Evolutionary conservation across 2,113 vertebrate genomes (phyloP).

Genomic region (Phylloscopus whistleri): DNA sequence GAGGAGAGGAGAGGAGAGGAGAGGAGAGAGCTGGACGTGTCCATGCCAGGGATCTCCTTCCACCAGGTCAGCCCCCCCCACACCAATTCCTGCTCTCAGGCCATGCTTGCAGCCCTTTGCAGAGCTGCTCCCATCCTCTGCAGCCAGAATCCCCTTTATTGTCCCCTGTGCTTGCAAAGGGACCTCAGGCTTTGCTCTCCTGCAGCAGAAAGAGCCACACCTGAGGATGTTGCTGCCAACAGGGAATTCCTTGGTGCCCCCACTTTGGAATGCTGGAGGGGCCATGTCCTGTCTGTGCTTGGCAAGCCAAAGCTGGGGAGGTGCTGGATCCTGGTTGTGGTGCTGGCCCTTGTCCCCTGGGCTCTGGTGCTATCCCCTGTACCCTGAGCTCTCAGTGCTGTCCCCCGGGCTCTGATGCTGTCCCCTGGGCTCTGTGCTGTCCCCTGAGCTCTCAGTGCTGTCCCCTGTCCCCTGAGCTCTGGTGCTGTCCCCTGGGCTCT

Average conservation of each 20-base stretch:
- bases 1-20: no score
- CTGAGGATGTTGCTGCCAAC: fast-evolving
- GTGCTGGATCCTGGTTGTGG: background rate
- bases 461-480: background rate
- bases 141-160: background rate
- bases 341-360: background rate
- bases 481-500: background rate
- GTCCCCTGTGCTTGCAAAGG: background rate
- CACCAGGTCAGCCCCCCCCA: no score
- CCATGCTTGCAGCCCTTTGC: background rate
- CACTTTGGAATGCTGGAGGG: background rate
- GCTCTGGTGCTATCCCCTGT: no score
- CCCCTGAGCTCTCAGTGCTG: background rate
- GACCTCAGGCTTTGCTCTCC: background rate
- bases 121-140: background rate
- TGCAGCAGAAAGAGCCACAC: fast-evolving
- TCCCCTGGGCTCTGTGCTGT: background rate
- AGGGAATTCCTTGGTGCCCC: fast-evolving
- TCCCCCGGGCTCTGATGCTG: background rate
- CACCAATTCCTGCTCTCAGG: background rate
- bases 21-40: background rate
- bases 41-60: background rate
- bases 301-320: background rate
- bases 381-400: no score
- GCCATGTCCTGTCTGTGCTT: fast-evolving